A percentile compares a stretch with the other conserved stretches of the same genome.
These are phyloP conservation scores for Lethenteron reissneri DNA, from an alignment of 2,113 vertebrate genomes.

Conservation along the genomic window DNA sequence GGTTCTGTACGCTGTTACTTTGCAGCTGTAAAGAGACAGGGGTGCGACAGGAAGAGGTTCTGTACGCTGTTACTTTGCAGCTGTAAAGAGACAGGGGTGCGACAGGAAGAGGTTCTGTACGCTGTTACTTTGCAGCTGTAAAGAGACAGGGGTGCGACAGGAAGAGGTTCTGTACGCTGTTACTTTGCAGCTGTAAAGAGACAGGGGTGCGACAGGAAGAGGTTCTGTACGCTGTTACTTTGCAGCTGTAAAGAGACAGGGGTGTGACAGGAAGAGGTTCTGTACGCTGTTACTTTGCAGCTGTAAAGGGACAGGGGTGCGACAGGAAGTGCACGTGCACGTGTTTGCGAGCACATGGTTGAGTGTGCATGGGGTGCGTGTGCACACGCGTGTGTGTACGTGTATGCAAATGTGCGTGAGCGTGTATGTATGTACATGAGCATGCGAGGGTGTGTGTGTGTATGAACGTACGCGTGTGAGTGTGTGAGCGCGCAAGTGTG, in stretches of 20 bases:
- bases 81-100: constrained; percentile 18
- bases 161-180: constrained; percentile 58
- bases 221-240: constrained; percentile 60
- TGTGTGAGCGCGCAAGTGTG: too few relatives aligned
- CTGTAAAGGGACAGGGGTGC: constrained; percentile 19
- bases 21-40: constrained; percentile 34
- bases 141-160: background rate
- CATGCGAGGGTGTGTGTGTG: too few relatives aligned
- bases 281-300: constrained; percentile 62
- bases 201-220: constrained; percentile 14
- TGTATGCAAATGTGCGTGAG: too few relatives aligned
- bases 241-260: constrained; percentile 34
- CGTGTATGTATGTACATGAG: too few relatives aligned
- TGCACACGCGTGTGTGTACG: too few relatives aligned
- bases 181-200: constrained; percentile 43
- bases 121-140: constrained; percentile 55
- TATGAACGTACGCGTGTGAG: too few relatives aligned
- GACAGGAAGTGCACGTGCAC: background rate
- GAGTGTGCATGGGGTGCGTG: too few relatives aligned
- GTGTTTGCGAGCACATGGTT: background rate
- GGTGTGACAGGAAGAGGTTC: constrained; percentile 26
- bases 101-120: constrained; percentile 45
- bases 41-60: constrained; percentile 27
- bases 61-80: constrained; percentile 62
- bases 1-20: constrained; percentile 60